Evolutionary conservation across 2,113 vertebrate genomes (phyloP).

Genomic region (Pelusios castaneus): DNA sequence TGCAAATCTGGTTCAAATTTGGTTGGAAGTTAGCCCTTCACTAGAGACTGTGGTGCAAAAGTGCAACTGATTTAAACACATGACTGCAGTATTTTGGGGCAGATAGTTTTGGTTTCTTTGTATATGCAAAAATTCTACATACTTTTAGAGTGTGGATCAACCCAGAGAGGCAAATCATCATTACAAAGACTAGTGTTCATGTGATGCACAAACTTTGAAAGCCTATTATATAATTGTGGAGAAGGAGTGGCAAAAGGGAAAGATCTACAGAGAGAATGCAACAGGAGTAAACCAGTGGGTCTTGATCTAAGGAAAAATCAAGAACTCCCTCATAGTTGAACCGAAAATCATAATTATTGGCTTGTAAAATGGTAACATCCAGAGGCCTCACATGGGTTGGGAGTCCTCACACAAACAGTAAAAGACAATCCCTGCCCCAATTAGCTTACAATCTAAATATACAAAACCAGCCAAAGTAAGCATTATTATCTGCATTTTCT

Average conservation of each 20-base stretch:
- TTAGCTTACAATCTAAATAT: neutral
- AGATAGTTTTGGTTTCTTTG: constrained; percentile 1
- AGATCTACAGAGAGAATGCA: neutral
- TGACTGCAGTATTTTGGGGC: neutral
- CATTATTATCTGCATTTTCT: accelerated
- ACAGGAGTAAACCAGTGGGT: neutral
- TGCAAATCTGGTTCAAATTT: neutral
- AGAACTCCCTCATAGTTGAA: neutral
- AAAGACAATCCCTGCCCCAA: constrained; percentile 4
- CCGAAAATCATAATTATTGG: neutral
- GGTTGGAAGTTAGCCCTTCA: neutral
- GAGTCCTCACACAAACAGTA: neutral
- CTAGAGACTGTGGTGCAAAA: neutral
- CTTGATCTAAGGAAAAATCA: neutral
- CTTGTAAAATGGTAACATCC: neutral
- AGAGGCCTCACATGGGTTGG: neutral
- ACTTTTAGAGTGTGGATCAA: neutral
- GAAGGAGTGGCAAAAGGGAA: neutral
- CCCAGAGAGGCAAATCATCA: neutral
- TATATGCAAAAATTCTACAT: neutral
- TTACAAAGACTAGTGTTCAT: neutral
- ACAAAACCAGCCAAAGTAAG: neutral
- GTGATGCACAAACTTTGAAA: neutral
- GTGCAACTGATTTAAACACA: neutral
- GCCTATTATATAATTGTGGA: neutral